Percentiles rank a stretch among this genome's conserved stretches.
Evolutionary conservation across 2,113 vertebrate species (phyloP).

Genomic region (Chionis minor): DNA sequence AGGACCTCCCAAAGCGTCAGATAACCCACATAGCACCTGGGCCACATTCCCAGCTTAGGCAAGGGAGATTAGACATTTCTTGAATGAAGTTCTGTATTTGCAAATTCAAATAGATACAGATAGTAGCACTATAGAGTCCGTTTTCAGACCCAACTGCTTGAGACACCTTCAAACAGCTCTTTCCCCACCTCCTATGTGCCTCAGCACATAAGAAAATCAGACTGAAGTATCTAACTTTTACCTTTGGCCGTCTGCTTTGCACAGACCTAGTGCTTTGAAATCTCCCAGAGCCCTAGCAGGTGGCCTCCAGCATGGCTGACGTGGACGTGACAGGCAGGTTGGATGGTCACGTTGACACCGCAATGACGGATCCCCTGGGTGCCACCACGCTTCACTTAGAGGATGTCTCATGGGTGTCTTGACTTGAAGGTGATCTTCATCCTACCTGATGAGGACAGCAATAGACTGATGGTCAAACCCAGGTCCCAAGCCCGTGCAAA

Average conservation of each 20-base stretch:
- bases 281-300: neutral
- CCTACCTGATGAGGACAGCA: neutral
- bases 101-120: neutral
- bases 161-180: neutral
- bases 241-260: neutral
- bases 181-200: neutral
- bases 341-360: accelerated
- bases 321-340: too few species aligned
- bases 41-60: neutral
- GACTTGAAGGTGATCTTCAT: neutral
- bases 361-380: neutral
- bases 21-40: neutral
- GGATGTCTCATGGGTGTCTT: neutral
- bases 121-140: neutral
- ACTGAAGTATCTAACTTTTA: neutral
- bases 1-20: neutral
- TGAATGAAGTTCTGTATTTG: neutral
- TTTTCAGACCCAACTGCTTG: neutral
- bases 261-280: neutral
- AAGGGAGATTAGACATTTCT: neutral
- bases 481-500: neutral
- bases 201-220: neutral
- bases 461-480: neutral
- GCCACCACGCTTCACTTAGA: accelerated
- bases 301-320: neutral